Evolutionary conservation across 2,888 invertebrate genomes (phyloP).

Genomic region (Agrotis puta): DNA sequence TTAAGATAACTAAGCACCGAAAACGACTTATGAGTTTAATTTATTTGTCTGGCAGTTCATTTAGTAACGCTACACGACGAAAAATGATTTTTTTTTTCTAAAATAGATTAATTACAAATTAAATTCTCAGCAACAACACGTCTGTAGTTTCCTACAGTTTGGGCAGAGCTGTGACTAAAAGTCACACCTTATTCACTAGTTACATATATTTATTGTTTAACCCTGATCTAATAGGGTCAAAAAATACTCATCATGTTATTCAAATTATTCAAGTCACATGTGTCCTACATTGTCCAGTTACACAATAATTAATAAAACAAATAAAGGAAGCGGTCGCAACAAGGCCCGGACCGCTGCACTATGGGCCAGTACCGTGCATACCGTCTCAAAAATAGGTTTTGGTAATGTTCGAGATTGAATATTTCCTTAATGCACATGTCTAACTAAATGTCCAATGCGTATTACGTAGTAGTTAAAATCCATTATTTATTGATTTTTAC

Average conservation of each 20-base stretch:
- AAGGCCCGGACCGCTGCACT: constrained; percentile 45
- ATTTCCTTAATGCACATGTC: too few relatives aligned
- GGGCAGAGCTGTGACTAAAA: too few relatives aligned
- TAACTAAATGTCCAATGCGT: too few relatives aligned
- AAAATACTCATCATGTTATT: neutral
- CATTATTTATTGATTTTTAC: too few relatives aligned
- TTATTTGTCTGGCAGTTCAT: constrained; percentile 2
- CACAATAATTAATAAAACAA: constrained; percentile 53
- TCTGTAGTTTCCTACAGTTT: too few relatives aligned
- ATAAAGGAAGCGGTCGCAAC: constrained; percentile 56
- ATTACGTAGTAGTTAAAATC: too few relatives aligned
- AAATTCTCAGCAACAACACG: neutral
- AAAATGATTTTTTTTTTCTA: neutral
- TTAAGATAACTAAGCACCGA: neutral
- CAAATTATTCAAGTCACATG: constrained; percentile 12
- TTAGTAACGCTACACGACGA: neutral
- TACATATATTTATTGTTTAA: too few relatives aligned
- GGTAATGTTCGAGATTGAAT: too few relatives aligned
- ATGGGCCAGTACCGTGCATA: too few relatives aligned
- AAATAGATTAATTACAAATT: neutral
- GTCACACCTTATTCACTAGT: too few relatives aligned
- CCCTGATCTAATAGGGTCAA: neutral
- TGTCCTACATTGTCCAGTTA: constrained; percentile 40
- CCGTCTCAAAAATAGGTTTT: too few relatives aligned
- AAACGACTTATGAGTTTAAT: neutral